phyloP scores from a whole-genome alignment of 2,888 invertebrate genomes.

The Byasa hedistus region DNA sequence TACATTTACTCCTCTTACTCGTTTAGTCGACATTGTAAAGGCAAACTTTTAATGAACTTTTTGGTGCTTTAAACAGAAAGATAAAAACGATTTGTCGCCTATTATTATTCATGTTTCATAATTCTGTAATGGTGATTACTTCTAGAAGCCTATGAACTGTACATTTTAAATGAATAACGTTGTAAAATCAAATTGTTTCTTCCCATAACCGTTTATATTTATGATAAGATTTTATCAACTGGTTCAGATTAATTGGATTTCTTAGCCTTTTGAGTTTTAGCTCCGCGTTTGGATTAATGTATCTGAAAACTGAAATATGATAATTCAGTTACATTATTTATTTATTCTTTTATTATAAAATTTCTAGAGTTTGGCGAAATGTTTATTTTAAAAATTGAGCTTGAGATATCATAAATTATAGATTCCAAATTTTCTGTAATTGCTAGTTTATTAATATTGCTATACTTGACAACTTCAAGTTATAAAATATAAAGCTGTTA shows the following conservation, averaged over 20 bases:
- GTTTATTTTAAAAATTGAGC: too few relatives aligned
- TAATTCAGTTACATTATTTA: not conserved
- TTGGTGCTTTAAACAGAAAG: not conserved
- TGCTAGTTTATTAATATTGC: too few relatives aligned
- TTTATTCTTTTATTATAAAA: not conserved
- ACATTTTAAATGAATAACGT: not conserved
- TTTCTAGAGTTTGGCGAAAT: too few relatives aligned
- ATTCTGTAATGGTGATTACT: not conserved
- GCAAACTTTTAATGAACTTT: conserved; percentile 15
- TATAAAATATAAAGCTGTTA: not conserved
- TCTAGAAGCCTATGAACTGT: not conserved
- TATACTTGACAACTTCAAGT: not conserved
- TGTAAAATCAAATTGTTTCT: conserved; percentile 6
- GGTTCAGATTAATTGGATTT: conserved; percentile 8
- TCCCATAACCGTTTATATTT: conserved; percentile 1
- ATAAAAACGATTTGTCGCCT: conserved; percentile 4
- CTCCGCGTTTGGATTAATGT: not conserved
- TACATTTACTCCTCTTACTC: conserved; percentile 33
- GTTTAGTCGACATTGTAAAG: conserved; percentile 12
- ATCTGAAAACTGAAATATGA: not conserved
- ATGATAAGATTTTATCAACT: conserved; percentile 5
- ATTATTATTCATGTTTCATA: not conserved
- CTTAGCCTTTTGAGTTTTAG: not conserved
- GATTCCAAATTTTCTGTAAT: too few relatives aligned
- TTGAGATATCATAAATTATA: too few relatives aligned